Conservation (phyloP, 2,888 invertebrate genomes). For the Criorhina ranunculi region DNA sequence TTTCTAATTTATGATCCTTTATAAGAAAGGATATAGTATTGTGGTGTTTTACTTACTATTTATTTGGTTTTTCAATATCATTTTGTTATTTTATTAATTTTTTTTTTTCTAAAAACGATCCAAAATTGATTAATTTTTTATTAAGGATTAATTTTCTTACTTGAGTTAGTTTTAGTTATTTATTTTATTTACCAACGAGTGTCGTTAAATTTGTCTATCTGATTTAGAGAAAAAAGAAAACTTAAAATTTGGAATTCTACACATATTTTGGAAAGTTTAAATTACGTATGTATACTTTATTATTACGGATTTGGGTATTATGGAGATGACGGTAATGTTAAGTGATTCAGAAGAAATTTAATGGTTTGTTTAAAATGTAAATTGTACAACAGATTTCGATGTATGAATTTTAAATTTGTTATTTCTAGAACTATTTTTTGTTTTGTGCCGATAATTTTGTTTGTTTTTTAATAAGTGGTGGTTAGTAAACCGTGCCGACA, state of each 20-base stretch:
- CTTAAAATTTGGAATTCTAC: slow-evolving; percentile 6
- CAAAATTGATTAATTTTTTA: slow-evolving; percentile 49
- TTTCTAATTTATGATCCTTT: slow-evolving; percentile 40
- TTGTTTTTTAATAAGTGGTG: slow-evolving; percentile 1
- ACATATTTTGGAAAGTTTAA: slow-evolving; percentile 9
- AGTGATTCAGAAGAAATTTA: slow-evolving; percentile 78
- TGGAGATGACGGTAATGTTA: slow-evolving; percentile 43
- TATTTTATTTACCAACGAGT: slow-evolving; percentile 17
- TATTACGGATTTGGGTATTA: slow-evolving; percentile 24
- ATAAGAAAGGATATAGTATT: slow-evolving; percentile 51
- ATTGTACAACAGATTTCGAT: slow-evolving; percentile 72
- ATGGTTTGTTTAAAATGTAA: slow-evolving; percentile 59
- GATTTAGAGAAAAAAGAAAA: slow-evolving; percentile 9
- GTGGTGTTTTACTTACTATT: slow-evolving; percentile 61
- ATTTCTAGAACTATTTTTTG: slow-evolving; percentile 46
- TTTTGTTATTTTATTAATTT: background rate
- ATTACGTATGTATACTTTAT: slow-evolving; percentile 31
- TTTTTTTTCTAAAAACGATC: slow-evolving; percentile 25
- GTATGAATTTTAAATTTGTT: slow-evolving; percentile 54
- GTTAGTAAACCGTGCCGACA: slow-evolving; percentile 46
- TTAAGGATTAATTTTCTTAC: slow-evolving; percentile 50
- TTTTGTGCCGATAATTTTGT: slow-evolving; percentile 53
- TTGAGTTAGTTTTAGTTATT: slow-evolving; percentile 24
- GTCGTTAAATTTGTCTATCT: slow-evolving; percentile 17
- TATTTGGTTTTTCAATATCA: slow-evolving; percentile 42